Base-by-base conservation (phyloP, 2,797 vertebrate genomes). In the Cryptoblepharus egeriae region DNA sequence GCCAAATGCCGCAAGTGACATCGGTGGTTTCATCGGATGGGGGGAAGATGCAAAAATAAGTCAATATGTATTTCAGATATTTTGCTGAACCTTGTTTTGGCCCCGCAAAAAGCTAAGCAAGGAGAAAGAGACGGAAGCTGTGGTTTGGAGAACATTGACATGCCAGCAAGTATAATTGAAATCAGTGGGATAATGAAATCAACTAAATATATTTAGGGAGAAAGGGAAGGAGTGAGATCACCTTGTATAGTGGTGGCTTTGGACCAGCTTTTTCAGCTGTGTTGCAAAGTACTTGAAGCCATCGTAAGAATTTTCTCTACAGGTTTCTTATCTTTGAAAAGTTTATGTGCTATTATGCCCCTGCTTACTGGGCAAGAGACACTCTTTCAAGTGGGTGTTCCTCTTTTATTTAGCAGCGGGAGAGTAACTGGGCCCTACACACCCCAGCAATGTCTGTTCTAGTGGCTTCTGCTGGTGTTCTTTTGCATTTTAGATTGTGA, bases 1-100 rank as follows among this genome's bases (percentile, higher is more conserved):
- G 13, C 81, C 79, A 42, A 74, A 73, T 88, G 69, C 80, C 82
- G 89, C 75, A 76, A n/a, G 84, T 49, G 30, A 79, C 22, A 75
- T 87, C 64, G 78, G 77, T 83, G 49, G 26, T 63, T 90, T 88
- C 72, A 45, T 80, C 49, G 13, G n/a, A n/a, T n/a, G n/a, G 57
- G 83, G 45, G 37, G 68, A 32, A 24, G 11, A 65, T 85, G 81
- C 45, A 80, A 65, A 70, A 49, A 70, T 10, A 64, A 77, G 55
- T 65, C 74, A 80, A n/a, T 74, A 58, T 6, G 76, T 79, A 61
- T 45, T 81, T 86, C 22, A 64, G 24, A 32, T 9, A 63, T 87
- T 81, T 87, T 13, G 71, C 80, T 80, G 61, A 79, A 76, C 60
- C 63, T 26, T 37, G 68, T 86, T 88, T 49, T 81, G 52, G 28